Evolutionary conservation across 2,113 vertebrate species (phyloP), one percentile per base, ranked within the genome.

Genomic region (Pardalotus punctatus): DNA sequence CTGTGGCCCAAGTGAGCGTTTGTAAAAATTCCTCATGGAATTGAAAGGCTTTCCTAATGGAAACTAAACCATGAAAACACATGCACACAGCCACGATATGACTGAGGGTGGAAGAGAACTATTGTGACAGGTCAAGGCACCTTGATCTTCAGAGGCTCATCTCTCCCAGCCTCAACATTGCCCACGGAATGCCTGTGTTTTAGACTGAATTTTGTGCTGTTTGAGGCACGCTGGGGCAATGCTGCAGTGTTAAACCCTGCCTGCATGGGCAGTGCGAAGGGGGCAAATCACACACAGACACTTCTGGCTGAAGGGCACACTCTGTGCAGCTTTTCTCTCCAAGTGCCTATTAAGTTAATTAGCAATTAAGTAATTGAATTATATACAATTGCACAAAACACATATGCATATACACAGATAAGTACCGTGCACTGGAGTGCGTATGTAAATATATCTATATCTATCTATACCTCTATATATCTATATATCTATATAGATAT

Each of bases 281-380:
- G 45, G 17, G 11, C 79, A 70, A 20, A 45, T 40, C 70, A 62
- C 43, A 70, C 74, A 54, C 22, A 88, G 47, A 50, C 47, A 15
- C 50, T 62, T 83, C 67, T 83, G 42, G 79, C 57, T 70, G 88
- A 79, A 72, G 79, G 74, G 62, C 42, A 77, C 33, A 61, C 42
- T 50, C 71, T 38, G n/a, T 50, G 74, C 38, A 42, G 62, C 31
- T 71, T 90, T 61, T 45, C 48, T 81, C 48, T 90, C 62, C 23
- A 42, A 76, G 66, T 72, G 50, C 70, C 66, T 79, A 20, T 72
- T 82, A 79, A 89, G 33, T 48, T 88, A 95, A 94, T 94, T 67
- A 91, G 42, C 38, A 83, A 94, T 87, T 91, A 90, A 86, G 62
- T 33, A 83, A 82, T 66, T 36, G 58, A 88, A 80, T 95, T 70